Evolutionary conservation across 2,113 vertebrate genomes (phyloP), one percentile per base, ranked within the genome.

Genomic region (Opisthocomus hoazin): DNA sequence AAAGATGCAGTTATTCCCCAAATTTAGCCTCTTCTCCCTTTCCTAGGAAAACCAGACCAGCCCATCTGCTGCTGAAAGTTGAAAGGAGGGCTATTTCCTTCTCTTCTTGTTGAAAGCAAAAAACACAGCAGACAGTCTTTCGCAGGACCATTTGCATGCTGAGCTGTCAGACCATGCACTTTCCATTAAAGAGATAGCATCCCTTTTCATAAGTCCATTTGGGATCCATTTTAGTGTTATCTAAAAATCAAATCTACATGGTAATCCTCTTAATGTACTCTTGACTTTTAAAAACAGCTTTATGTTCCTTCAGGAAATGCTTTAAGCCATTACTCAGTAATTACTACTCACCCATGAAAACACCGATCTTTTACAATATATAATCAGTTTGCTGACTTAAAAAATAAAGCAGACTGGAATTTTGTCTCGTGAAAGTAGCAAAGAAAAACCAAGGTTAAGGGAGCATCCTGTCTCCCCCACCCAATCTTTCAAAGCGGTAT

Each of bases 161-260:
- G 98, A 98, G 98, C 98, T 98, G 98, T 98, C 97, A 98, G 98
- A 98, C 98, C 98, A 98, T 98, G 98, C 98, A 98, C 98, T 98
- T 98, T 99, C 98, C 98, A 99, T 99, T 99, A 99, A 98, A 98
- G 98, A 98, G 99, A 99, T 98, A 99, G 98, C 98, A 98, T 99
- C 99, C 98, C 94, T 98, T 98, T 99, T 98, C 98, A 95, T 98
- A 98, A 98, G 98, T 98, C 98, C 98, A 99, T 99, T 99, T 99
- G 98, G 98, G 98, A 98, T 99, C 98, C 98, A 98, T 99, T 98
- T 99, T 98, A 98, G 97, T 96, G 98, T 98, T 99, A 99, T 99
- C 98, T 98, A 98, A 98, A 99, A 99, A 98, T 99, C 98, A 98
- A 98, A 99, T 99, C 98, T 98, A 98, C 98, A 98, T 98, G 98